Base-by-base conservation (phyloP, 2,113 vertebrate species). In the Gallinago paraguaiae region DNA sequence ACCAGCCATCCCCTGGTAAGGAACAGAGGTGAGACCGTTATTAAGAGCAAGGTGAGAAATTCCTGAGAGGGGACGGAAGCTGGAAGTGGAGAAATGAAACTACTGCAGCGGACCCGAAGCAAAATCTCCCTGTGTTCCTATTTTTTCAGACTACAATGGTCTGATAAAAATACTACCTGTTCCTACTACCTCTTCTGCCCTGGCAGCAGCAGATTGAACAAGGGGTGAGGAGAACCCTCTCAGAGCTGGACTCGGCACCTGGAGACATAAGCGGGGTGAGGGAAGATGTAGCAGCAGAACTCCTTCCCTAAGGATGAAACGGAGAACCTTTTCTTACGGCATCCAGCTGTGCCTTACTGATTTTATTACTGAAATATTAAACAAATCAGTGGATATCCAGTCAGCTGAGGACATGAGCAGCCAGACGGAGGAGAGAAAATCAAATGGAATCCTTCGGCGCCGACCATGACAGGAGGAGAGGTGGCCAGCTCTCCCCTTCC, bases 281-380 rank as follows among this genome's bases (percentile, higher is more conserved):
- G 50, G 68, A 43, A 69, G 76, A 50, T 20, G 56, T 33, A 59
- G 76, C 50, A 81, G 71, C 79, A 64, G 39, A 82, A 50, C 22
- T 77, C 76, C 30, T 69, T 69, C 74, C 72, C 50, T 72, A 76
- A 64, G 56, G 68, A 87, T 75, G 74, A 94, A 86, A 71, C 6
- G 0, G 69, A 95, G 61, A 95, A 33, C 86, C 64, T 89, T 94
- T 86, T 4, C 1, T 74, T 37, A 51, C 7, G 67, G 81, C 82
- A 92, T 57, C 30, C 4, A 5, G 50, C 45, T 68, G 67, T 88
- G 83, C 87, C 85, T 90, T 65, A 77, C 2, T 6, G 61, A 60
- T 81, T 95, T 91, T 97, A 95, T 94, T 94, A 63, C 45, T 86
- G 79, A 92, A 81, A 68, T 63, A 85, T 30, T 60, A 71, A 80